Conservation (phyloP, 1,140 invertebrate genomes). For the Bombus ignitus region DNA sequence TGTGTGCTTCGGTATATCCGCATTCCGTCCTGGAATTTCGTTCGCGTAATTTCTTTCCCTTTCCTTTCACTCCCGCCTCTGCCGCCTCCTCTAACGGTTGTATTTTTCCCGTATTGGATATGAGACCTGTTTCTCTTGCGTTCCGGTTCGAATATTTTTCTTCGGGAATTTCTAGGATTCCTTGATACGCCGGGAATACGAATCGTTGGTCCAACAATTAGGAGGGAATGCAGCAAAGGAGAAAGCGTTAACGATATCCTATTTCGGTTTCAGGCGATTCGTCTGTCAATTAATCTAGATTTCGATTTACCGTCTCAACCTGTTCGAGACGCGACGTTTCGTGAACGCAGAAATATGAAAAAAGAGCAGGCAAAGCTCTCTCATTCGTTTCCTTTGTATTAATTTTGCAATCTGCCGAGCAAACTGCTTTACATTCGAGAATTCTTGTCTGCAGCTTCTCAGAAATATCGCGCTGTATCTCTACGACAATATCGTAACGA, state of each 20-base stretch:
- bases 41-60: slow-evolving; percentile 39
- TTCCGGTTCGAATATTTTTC: slow-evolving; percentile 9
- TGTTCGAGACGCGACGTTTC: neutral
- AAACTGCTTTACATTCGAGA: slow-evolving; percentile 6
- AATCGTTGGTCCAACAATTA: neutral
- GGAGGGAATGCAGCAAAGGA: neutral
- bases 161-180: neutral
- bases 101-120: slow-evolving; percentile 38
- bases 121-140: slow-evolving; percentile 22
- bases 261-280: too few relatives aligned
- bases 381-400: neutral
- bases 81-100: neutral
- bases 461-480: neutral
- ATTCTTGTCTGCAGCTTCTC: neutral
- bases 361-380: neutral
- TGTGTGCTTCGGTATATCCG: slow-evolving; percentile 6
- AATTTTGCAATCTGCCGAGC: slow-evolving; percentile 2
- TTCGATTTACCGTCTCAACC: neutral
- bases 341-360: neutral
- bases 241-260: too few relatives aligned
- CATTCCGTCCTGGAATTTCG: slow-evolving; percentile 45
- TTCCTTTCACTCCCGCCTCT: neutral
- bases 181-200: neutral
- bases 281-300: neutral
- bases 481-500: too few relatives aligned